Evolutionary conservation across 1,140 invertebrate species (phyloP).

Genomic region (Lanistes nyassanus): DNA sequence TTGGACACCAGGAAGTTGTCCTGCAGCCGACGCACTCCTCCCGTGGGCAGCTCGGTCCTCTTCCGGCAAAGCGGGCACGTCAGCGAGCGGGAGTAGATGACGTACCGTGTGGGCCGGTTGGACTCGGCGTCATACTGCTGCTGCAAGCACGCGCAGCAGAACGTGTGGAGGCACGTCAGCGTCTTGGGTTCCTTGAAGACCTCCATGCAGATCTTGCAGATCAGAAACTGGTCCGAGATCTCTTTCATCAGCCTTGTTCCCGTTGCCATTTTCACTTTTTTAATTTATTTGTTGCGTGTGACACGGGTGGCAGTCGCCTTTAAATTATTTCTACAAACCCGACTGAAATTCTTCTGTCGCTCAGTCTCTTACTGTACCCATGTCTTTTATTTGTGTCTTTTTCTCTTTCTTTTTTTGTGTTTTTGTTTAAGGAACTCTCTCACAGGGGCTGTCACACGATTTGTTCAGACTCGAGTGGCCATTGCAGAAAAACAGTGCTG

Average conservation of each 20-base stretch:
- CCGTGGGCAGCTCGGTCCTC: slow-evolving; percentile 64
- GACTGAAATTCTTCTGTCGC: too few species aligned
- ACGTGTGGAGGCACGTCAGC: slow-evolving; percentile 90
- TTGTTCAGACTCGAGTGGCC: too few species aligned
- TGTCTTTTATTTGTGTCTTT: too few species aligned
- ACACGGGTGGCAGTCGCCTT: too few species aligned
- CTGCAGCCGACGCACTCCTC: slow-evolving; percentile 62
- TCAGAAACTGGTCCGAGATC: slow-evolving; percentile 67
- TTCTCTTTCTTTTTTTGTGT: too few species aligned
- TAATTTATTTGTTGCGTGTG: too few species aligned
- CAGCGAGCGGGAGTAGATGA: slow-evolving; percentile 49
- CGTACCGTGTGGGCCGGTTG: slow-evolving; percentile 46
- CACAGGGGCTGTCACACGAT: too few species aligned
- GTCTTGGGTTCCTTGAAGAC: slow-evolving; percentile 76
- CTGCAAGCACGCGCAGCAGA: slow-evolving; percentile 83
- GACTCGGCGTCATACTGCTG: slow-evolving; percentile 59
- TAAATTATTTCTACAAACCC: too few species aligned
- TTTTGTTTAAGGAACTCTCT: too few species aligned
- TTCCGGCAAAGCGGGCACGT: slow-evolving; percentile 66
- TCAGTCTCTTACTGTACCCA: too few species aligned
- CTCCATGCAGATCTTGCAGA: slow-evolving; percentile 67
- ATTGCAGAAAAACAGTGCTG: too few species aligned
- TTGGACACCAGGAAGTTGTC: slow-evolving; percentile 67
- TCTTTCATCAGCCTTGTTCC: slow-evolving; percentile 64
- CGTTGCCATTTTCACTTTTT: too few species aligned